Evolutionary conservation across 2,888 invertebrate species (phyloP), one percentile per base, ranked within the genome.

Genomic region (Drosophila phalerata): DNA sequence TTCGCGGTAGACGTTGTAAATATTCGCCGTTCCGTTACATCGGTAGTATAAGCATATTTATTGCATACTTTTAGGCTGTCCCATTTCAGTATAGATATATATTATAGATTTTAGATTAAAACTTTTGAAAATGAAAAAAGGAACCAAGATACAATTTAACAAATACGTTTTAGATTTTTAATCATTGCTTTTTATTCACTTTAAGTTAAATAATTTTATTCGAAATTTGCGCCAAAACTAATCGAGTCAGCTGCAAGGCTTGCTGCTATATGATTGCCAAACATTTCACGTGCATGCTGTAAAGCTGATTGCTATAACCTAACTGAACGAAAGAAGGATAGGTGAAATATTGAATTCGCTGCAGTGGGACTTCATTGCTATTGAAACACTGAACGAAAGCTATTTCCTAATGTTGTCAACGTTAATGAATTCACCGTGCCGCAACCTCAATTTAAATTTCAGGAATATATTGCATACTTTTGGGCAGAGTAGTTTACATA

Each of bases 321-420:
- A 19, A 19, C 19, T 42, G 11, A 11, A 22, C 43, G 15, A n/a
- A 28, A 28, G 15, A 11, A 6, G 22, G 22, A 2, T 5, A 15
- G n/a, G 19, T 25, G 28, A 45, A 45, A 30, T 47, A 15, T 1
- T 49, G 13, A 49, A 34, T 49, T 34, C 30, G 48, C 48, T 30
- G 48, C 30, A 15, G 5, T 2, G 10, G 5, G 11, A 17, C 11
- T 8, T n/a, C 0, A 6, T 30, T 30, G 30, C 28, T 28, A 1
- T 28, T 28, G 5, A 28, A 40, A 1, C 17, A 19, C 17, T 42
- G 3, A 10, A 19, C 42, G 10, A 13, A 25, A 28, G n/a, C 5
- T 2, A n/a, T 15, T 17, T 5, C 2, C 0, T 4, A 2, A 25
- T 25, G 5, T 25, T 5, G 25, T 25, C 25, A 25, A 28, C 6